phyloP scores from a whole-genome alignment of 2,113 vertebrate species.

The Mellivora capensis region DNA sequence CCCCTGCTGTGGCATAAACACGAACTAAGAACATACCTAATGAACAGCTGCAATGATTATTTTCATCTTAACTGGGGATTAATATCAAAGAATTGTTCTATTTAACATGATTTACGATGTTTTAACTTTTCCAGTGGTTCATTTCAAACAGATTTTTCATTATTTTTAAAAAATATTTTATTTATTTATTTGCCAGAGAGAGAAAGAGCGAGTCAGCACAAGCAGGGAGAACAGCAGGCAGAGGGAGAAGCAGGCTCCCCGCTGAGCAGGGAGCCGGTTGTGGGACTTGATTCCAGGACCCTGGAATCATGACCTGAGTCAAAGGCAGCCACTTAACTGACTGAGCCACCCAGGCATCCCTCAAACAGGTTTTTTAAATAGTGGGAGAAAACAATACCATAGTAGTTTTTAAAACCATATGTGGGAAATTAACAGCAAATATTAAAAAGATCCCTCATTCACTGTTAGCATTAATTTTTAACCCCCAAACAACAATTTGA shows the following conservation, averaged over 20 bases:
- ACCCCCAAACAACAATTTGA: not conserved
- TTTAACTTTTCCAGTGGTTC: conserved; percentile 46
- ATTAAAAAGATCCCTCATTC: conserved; percentile 18
- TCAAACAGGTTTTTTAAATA: not conserved
- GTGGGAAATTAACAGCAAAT: conserved; percentile 43
- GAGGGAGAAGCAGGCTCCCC: too few species aligned
- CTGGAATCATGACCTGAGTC: too few species aligned
- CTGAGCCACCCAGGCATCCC: too few species aligned
- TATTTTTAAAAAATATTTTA: too few species aligned
- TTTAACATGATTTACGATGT: conserved; percentile 57
- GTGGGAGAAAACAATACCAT: conserved; percentile 2
- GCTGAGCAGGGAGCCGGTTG: too few species aligned
- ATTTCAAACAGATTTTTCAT: conserved; percentile 50
- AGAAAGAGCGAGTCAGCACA: too few species aligned
- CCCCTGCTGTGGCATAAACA: not conserved
- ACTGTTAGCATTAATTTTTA: conserved; percentile 35
- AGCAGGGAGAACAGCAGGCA: too few species aligned
- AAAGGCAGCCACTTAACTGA: too few species aligned
- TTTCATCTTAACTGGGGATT: conserved; percentile 46
- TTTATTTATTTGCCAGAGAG: too few species aligned
- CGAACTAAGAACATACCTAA: conserved; percentile 10
- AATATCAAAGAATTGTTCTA: conserved; percentile 48
- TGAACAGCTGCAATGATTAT: conserved; percentile 28
- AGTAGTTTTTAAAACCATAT: not conserved
- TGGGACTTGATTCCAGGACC: too few species aligned